These are phyloP conservation scores for Dermatemys mawii DNA, from an alignment of 2,113 vertebrate genomes.

Conservation along the genomic window DNA sequence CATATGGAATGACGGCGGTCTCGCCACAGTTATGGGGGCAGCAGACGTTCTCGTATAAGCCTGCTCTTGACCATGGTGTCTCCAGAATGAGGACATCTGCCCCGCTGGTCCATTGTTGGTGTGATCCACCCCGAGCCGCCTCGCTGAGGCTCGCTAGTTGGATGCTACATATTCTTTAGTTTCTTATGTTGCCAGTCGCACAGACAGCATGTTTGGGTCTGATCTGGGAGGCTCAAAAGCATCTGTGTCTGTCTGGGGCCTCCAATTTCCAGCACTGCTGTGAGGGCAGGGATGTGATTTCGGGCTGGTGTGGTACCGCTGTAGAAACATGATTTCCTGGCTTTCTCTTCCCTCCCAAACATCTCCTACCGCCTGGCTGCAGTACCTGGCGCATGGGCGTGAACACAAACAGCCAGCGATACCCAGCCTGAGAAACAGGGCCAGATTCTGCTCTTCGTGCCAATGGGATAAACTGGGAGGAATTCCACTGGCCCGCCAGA, in stretches of 20 bases:
- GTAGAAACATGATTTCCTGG: too few relatives aligned
- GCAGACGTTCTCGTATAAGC: not conserved
- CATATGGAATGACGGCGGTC: not conserved
- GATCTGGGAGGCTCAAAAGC: not conserved
- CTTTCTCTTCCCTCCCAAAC: not conserved
- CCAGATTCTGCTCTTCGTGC: too few relatives aligned
- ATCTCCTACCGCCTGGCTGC: not conserved
- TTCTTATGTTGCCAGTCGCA: not conserved
- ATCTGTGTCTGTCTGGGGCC: not conserved
- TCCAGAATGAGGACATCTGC: not conserved
- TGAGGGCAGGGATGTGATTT: not conserved
- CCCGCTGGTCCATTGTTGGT: not conserved
- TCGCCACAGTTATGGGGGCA: not conserved
- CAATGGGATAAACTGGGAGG: not conserved
- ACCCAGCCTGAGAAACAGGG: not conserved
- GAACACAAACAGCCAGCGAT: too few relatives aligned
- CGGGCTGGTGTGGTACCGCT: not conserved
- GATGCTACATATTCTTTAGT: not conserved
- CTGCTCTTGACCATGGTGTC: not conserved
- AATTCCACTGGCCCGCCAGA: not conserved
- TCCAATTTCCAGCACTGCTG: not conserved
- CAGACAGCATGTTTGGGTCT: not conserved
- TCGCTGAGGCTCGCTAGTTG: not conserved
- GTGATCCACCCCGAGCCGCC: not conserved
- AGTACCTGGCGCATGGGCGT: not conserved